These are phyloP conservation scores for Alligator mississippiensis DNA, from an alignment of 2,113 vertebrate genomes.

Conservation along the genomic window DNA sequence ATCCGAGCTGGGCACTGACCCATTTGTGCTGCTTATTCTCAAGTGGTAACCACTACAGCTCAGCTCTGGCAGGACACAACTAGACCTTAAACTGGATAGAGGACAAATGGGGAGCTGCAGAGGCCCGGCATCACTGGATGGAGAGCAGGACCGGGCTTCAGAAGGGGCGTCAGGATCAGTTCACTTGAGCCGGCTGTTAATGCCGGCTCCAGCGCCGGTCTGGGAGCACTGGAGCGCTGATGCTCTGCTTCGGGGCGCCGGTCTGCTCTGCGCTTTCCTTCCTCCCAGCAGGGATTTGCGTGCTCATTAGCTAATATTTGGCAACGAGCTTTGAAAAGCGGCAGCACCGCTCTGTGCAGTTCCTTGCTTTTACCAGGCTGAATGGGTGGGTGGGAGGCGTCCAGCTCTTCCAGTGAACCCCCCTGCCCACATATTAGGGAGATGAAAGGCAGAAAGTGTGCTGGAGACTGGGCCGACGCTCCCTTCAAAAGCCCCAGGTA, in stretches of 20 bases:
- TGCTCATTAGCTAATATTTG: not conserved
- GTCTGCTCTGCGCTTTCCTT: too few relatives aligned
- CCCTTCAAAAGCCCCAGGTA: not conserved
- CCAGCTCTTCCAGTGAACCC: not conserved
- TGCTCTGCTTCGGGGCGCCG: not conserved
- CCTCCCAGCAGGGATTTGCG: not conserved
- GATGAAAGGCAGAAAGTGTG: not conserved
- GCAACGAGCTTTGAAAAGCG: not conserved
- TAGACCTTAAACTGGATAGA: not conserved
- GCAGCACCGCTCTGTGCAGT: not conserved
- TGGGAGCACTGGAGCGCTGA: not conserved
- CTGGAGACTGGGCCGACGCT: not conserved
- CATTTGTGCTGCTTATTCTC: not conserved
- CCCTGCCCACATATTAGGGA: not conserved
- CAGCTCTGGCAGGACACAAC: not conserved
- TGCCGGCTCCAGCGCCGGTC: not conserved
- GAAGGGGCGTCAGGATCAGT: not conserved
- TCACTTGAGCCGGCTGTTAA: too few relatives aligned
- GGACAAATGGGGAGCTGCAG: not conserved
- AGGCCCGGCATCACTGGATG: not conserved
- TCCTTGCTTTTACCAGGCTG: not conserved
- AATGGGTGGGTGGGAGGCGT: not conserved
- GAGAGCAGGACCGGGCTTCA: not conserved
- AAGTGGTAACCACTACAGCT: fast-evolving
- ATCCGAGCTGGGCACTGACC: not conserved